Conservation (phyloP, 2,888 invertebrate genomes). For the Parelbella ahira region DNA sequence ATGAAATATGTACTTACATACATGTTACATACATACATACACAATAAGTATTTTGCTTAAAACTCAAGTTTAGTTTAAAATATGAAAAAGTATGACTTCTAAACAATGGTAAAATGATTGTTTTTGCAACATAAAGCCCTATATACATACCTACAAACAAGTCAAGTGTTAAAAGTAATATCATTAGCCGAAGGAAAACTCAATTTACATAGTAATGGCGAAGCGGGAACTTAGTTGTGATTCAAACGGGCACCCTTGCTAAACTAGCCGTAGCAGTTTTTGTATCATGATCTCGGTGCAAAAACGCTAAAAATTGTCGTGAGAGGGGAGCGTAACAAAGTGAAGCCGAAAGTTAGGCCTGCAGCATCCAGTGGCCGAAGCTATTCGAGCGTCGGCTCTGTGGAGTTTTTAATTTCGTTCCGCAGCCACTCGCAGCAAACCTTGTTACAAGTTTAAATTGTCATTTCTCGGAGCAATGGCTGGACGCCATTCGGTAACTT, state of each 20-base stretch:
- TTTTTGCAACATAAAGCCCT: too few species aligned
- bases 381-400: slow-evolving; percentile 56
- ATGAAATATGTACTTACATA: too few species aligned
- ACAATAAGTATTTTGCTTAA: too few species aligned
- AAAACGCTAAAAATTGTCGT: slow-evolving; percentile 55
- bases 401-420: slow-evolving; percentile 76
- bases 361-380: slow-evolving; percentile 59
- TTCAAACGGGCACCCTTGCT: slow-evolving; percentile 19
- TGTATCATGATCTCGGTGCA: slow-evolving; percentile 45
- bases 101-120: too few species aligned
- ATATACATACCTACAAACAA: too few species aligned
- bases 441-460: slow-evolving; percentile 80
- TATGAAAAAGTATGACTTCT: too few species aligned
- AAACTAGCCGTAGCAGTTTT: slow-evolving; percentile 34
- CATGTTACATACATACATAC: too few species aligned
- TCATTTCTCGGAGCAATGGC: slow-evolving; percentile 76
- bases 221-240: slow-evolving; percentile 13
- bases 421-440: slow-evolving; percentile 73
- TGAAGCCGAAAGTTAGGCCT: slow-evolving; percentile 70
- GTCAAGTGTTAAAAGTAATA: slow-evolving; percentile 25
- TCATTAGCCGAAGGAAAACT: slow-evolving; percentile 21
- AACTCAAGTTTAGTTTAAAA: too few species aligned
- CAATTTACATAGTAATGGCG: slow-evolving; percentile 22
- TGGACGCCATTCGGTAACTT: slow-evolving; percentile 66
- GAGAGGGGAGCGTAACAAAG: slow-evolving; percentile 62